Conservation (phyloP, 1,140 invertebrate genomes). For the Drosophila nikananu region DNA sequence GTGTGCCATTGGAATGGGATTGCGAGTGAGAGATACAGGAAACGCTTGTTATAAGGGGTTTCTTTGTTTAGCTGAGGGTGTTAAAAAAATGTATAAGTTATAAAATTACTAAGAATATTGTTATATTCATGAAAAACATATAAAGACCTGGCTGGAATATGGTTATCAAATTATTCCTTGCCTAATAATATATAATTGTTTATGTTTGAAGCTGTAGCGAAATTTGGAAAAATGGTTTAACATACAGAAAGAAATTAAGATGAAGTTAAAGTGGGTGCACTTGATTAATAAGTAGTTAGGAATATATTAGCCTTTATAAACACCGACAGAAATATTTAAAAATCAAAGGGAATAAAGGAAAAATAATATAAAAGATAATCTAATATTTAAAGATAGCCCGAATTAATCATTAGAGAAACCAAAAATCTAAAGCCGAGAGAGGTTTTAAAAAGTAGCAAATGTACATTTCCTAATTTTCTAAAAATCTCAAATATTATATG, state of each 20-base stretch:
- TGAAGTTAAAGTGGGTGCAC: too few species aligned
- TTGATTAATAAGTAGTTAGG: too few species aligned
- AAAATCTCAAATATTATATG: too few species aligned
- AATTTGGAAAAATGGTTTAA: too few species aligned
- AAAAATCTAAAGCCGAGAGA: neutral
- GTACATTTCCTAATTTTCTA: neutral
- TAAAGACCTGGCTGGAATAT: neutral
- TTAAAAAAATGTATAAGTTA: neutral
- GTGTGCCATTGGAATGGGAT: slow-evolving; percentile 49
- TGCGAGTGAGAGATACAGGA: slow-evolving; percentile 16
- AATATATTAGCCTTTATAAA: too few species aligned
- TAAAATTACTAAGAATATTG: neutral
- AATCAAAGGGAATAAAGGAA: too few species aligned
- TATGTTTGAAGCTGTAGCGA: neutral
- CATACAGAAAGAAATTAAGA: too few species aligned
- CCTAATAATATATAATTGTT: neutral
- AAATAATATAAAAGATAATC: too few species aligned
- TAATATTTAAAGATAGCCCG: too few species aligned
- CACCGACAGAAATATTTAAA: too few species aligned
- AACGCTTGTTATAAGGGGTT: neutral
- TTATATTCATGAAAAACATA: neutral
- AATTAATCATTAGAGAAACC: neutral
- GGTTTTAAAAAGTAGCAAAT: neutral
- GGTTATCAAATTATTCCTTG: too few species aligned
- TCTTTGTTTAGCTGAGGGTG: neutral